Evolutionary conservation across 35 echinoderm and acorn worm species (phyloP).

Genomic region (Stichopus chloronotus): DNA sequence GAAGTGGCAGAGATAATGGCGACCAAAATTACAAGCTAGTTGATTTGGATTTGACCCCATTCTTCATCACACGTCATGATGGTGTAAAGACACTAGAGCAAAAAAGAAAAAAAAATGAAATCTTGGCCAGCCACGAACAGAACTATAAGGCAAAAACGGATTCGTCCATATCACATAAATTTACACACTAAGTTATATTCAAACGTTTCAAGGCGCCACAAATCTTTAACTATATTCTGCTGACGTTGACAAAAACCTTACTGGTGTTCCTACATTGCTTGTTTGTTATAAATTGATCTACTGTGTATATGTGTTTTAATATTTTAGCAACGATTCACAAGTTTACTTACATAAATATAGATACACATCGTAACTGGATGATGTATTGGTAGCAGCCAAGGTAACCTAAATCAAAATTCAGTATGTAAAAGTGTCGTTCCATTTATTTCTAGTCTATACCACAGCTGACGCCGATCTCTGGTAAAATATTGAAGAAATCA

Average conservation of each 20-base stretch:
- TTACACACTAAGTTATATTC: too few species aligned
- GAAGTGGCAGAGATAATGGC: too few species aligned
- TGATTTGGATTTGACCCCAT: too few species aligned
- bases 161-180: too few species aligned
- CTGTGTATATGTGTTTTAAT: neutral
- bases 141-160: too few species aligned
- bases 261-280: neutral
- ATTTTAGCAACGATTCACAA: neutral
- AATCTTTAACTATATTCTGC: neutral
- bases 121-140: too few species aligned
- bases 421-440: neutral
- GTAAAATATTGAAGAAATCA: slow-evolving; percentile 63
- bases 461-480: slow-evolving; percentile 8
- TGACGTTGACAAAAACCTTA: neutral
- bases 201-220: neutral
- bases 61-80: too few species aligned
- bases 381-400: neutral
- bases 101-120: too few species aligned
- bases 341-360: neutral
- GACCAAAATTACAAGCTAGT: too few species aligned
- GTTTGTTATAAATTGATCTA: neutral
- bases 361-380: neutral
- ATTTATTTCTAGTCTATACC: neutral
- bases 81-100: too few species aligned
- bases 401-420: slow-evolving; percentile 12